These are phyloP conservation scores for Alfaro cultratus DNA, from an alignment of 2,797 vertebrate genomes.

Conservation along the genomic window DNA sequence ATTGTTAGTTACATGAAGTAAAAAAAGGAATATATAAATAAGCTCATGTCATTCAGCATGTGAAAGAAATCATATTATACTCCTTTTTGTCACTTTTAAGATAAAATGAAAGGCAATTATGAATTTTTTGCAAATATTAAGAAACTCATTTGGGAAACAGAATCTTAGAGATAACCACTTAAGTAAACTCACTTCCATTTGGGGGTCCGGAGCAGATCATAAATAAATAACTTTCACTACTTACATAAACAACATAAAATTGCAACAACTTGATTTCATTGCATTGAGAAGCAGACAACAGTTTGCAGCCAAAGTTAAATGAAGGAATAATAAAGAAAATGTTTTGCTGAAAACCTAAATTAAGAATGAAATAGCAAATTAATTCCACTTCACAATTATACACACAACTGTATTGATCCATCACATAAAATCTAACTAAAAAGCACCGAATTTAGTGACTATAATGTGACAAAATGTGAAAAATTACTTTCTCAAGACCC, in stretches of 20 bases:
- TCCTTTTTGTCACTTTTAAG: too few species aligned
- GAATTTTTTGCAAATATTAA: too few species aligned
- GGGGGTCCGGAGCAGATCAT: too few species aligned
- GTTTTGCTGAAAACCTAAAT: background rate
- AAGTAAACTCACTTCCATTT: too few species aligned
- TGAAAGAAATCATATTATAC: too few species aligned
- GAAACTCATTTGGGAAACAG: too few species aligned
- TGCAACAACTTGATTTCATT: too few species aligned
- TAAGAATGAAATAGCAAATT: background rate
- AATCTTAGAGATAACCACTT: too few species aligned
- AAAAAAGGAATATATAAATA: background rate
- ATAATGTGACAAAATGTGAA: background rate
- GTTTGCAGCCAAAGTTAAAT: background rate
- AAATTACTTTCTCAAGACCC: background rate
- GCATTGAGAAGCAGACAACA: background rate
- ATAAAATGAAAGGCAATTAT: too few species aligned
- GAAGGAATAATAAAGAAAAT: background rate
- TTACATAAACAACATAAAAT: too few species aligned
- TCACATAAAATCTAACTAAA: background rate
- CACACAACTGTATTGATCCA: background rate
- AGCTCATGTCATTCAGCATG: background rate
- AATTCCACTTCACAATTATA: background rate
- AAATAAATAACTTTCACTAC: too few species aligned
- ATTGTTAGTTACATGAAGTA: background rate
- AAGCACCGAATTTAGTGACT: background rate